These are phyloP conservation scores for Pangasianodon hypophthalmus DNA, from an alignment of 2,113 vertebrate genomes.

Conservation along the genomic window DNA sequence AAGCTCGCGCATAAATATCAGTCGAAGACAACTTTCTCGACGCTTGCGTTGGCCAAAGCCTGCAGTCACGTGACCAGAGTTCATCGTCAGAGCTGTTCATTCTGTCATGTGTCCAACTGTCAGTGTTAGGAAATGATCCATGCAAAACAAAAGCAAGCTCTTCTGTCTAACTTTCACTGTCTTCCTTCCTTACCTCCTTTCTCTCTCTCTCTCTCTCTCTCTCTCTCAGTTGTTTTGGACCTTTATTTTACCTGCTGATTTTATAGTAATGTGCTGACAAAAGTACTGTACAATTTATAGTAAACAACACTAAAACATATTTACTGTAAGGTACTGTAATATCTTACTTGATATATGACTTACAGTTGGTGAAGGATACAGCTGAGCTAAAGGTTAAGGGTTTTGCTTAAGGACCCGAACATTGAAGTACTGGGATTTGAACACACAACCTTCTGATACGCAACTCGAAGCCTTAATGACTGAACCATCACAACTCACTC, in stretches of 20 bases:
- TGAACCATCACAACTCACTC: too few species aligned
- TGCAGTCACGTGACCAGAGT: constrained; percentile 4
- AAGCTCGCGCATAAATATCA: background rate
- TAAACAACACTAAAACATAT: too few species aligned
- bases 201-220: background rate
- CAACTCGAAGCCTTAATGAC: background rate
- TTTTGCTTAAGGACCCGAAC: background rate
- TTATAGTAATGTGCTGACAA: too few species aligned
- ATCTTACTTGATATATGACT: background rate
- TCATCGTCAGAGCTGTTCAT: background rate
- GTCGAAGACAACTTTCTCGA: background rate
- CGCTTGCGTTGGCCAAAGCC: background rate
- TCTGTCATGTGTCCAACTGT: background rate
- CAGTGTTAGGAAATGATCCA: background rate
- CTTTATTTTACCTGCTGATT: background rate
- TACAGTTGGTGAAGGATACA: too few species aligned
- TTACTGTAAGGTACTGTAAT: background rate
- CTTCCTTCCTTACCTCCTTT: background rate
- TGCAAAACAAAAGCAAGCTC: background rate
- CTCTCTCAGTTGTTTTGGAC: background rate
- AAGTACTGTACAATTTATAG: too few species aligned
- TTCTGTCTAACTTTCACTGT: background rate
- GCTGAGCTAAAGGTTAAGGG: background rate
- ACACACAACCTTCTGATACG: background rate
- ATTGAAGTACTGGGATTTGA: background rate